phyloP scores from a whole-genome alignment of 2,113 vertebrate species.

The Lucifuga dentata region DNA sequence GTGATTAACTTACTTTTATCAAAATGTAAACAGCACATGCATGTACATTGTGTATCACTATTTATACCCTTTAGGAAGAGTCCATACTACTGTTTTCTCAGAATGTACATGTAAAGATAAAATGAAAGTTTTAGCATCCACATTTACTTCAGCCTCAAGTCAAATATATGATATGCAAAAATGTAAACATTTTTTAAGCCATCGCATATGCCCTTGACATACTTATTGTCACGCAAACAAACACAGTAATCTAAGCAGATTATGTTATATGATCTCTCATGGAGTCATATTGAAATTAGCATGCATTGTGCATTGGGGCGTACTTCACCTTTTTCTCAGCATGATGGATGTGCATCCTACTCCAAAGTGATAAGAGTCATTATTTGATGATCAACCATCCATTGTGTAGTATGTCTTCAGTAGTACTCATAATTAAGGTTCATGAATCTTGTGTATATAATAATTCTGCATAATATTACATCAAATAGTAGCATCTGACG shows the following conservation, averaged over 20 bases:
- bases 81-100: background rate
- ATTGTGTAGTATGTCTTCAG: constrained; percentile 64
- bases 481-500: constrained; percentile 16
- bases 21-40: constrained; percentile 15
- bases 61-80: background rate
- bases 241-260: constrained; percentile 63
- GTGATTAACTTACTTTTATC: constrained; percentile 10
- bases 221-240: constrained; percentile 42
- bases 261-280: constrained; percentile 66
- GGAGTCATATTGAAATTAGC: constrained; percentile 72
- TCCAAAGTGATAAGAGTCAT: constrained; percentile 76
- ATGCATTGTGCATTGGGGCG: constrained; percentile 61
- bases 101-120: no score
- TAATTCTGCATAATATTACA: constrained; percentile 27
- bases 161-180: constrained; percentile 44
- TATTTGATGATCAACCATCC: constrained; percentile 82
- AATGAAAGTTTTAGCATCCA: no score
- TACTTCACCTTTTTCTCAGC: constrained; percentile 66
- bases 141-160: no score
- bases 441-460: constrained; percentile 40
- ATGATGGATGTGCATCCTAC: constrained; percentile 77
- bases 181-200: constrained; percentile 62
- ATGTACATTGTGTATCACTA: background rate
- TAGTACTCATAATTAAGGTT: constrained; percentile 56
- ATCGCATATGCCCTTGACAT: constrained; percentile 67